Percentiles rank a stretch among this genome's conserved stretches.
Evolutionary conservation across 2,888 invertebrate species (phyloP).

Genomic region (Ceramica pisi): DNA sequence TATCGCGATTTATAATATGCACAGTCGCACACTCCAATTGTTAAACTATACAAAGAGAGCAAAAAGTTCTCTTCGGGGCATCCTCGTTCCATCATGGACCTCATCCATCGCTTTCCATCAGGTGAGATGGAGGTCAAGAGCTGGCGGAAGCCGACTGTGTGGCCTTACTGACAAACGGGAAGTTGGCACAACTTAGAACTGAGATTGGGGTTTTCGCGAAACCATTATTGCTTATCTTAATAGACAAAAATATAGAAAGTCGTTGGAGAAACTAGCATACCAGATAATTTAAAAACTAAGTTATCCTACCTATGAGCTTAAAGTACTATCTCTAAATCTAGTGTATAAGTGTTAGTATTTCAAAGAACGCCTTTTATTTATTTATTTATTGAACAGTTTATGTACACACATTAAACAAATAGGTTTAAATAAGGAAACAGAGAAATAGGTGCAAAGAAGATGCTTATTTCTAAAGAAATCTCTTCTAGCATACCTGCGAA

Average conservation of each 20-base stretch:
- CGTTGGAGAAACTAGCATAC: neutral
- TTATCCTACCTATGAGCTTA: neutral
- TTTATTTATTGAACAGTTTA: too few relatives aligned
- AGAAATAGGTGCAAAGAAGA: too few relatives aligned
- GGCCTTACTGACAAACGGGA: neutral
- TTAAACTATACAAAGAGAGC: neutral
- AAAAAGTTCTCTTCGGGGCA: neutral
- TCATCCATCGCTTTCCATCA: neutral
- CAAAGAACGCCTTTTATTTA: too few relatives aligned
- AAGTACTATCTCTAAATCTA: neutral
- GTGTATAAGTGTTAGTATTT: neutral
- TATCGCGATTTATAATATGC: neutral
- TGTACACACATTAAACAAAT: too few relatives aligned
- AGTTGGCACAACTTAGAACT: neutral
- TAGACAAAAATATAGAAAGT: neutral
- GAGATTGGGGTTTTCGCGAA: neutral
- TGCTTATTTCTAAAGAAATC: too few relatives aligned
- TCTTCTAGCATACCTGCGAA: too few relatives aligned
- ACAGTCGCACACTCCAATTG: neutral
- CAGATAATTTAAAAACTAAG: neutral
- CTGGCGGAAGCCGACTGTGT: neutral
- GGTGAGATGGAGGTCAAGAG: neutral
- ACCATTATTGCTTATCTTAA: neutral
- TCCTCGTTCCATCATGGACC: neutral
- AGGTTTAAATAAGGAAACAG: too few relatives aligned